Base-by-base conservation (phyloP, 92 coral and sea anemone species). In the Epizoanthus scotinus region DNA sequence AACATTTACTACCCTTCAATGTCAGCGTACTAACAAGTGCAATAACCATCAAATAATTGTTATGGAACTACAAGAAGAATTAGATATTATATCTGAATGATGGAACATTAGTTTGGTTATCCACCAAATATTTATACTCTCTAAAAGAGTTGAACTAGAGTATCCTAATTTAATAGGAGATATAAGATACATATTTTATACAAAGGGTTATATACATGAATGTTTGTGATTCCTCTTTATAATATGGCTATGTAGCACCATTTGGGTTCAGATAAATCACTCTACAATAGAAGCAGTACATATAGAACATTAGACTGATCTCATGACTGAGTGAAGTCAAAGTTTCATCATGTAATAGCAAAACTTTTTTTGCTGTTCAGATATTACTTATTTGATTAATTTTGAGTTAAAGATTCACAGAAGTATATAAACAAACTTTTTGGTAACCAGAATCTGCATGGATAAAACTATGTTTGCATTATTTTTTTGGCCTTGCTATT, bases 1-100 rank as follows among this genome's bases (percentile, higher is more conserved):
- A 75, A 75, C 26, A n/a, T 75, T 6, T 75, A 58, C 25, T 75
- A 75, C 36, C 81, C 81, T 9, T 75, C 81, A 31, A 75, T 75
- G 81, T 75, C 81, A 59, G 42, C 81, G 25, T 59, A 75, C 26
- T 75, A 28, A 75, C 17, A 57, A 64, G 20, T 13, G n/a, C 70
- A 27, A 47, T 2, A 47, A 47, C 13, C 52, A 47, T 10, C 2
- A 25, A 64, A 64, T 31, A n/a, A 14, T 25, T 6, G 17, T 20
- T 31, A 22, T 52, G 17, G 8, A 8, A 4, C 8, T 17, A 22
- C 61, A 13, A 73, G 61, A 73, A 21, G 40, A 21, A 59, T 5
- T 10, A 34, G 24, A 75, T 28, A 34, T 40, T 38, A 75, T 40
- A 59, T 58, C 12, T 21, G 2, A 59, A 3, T 42, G 68, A 40